These are phyloP conservation scores for Reticulitermes speratus DNA, from an alignment of 1,140 invertebrate species.

Conservation along the genomic window DNA sequence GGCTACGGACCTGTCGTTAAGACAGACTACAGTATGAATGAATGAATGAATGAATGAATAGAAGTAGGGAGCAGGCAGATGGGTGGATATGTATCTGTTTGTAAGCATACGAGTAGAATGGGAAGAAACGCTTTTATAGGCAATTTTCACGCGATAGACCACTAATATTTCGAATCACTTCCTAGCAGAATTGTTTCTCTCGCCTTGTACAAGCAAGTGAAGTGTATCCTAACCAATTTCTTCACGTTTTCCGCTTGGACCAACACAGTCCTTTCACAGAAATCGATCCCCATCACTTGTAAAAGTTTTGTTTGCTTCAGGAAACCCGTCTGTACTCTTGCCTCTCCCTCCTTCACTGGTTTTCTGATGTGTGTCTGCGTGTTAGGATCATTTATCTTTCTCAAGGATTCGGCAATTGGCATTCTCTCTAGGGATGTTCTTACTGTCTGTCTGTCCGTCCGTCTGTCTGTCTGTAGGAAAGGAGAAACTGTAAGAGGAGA, in stretches of 20 bases:
- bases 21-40: too few relatives aligned
- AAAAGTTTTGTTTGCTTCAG: constrained; percentile 18
- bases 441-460: neutral
- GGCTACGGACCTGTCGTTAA: too few relatives aligned
- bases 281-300: constrained; percentile 1
- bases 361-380: neutral
- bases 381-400: neutral
- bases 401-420: constrained; percentile 13
- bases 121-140: neutral
- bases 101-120: neutral
- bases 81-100: neutral
- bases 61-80: neutral
- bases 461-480: neutral
- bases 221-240: constrained; percentile 7
- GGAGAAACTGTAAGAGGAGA: neutral
- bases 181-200: neutral
- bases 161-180: neutral
- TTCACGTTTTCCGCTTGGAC: constrained; percentile 2
- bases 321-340: constrained; percentile 5
- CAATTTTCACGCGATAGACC: neutral
- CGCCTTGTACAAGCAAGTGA: neutral
- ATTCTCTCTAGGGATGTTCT: neutral
- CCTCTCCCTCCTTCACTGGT: neutral
- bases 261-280: constrained; percentile 2
- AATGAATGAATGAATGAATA: too few relatives aligned